Base-by-base conservation (phyloP, 2,888 invertebrate species). In the Nemoura dubitans region DNA sequence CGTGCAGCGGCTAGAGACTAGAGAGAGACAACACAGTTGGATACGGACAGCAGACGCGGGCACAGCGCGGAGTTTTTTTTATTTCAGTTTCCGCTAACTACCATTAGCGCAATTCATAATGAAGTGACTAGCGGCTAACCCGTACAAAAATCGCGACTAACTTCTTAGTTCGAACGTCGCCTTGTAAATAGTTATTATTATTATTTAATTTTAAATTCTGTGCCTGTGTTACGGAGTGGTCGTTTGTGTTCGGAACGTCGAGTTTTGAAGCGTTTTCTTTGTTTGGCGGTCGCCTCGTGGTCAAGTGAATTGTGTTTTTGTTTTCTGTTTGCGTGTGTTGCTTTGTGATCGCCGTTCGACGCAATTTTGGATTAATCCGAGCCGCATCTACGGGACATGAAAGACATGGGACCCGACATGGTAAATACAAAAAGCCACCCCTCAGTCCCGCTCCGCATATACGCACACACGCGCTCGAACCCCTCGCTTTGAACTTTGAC, bases 331-430 rank as follows among this genome's bases (percentile, higher is more conserved):
- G n/a, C 29, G n/a, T 29, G 81, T 81, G 29, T 81, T 81, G 81
- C 27, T 80, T 27, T 80, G 16, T 25, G 27, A 14, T 80, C 80
- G 26, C 27, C 80, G 27, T 1, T 80, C 80, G 26, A 1, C 80
- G 16, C 28, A 16, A 28, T 27, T 80, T 14, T 80, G 81, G n/a
- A 30, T 81, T 27, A 30, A 3, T 30, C 28, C 28, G 29, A 28
- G 30, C n/a, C 28, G n/a, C 59, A 59, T 82, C 82, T 28, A 5
- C 25, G 43, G 42, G 83, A n/a, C 14, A 83, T 83, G 83, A 83
- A 43, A 83, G 95, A 95, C 93, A 95, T 95, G 94, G 95, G 95
- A 93, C 95, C 95, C 93, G 95, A 95, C 93, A 95, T 96, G 95
- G 95, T 96, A 93, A 94, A 93, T 92, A 59, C 21, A 59, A 59